Evolutionary conservation across 2,888 invertebrate genomes (phyloP), one percentile per base, ranked within the genome.

Genomic region (Callimorpha dominula): DNA sequence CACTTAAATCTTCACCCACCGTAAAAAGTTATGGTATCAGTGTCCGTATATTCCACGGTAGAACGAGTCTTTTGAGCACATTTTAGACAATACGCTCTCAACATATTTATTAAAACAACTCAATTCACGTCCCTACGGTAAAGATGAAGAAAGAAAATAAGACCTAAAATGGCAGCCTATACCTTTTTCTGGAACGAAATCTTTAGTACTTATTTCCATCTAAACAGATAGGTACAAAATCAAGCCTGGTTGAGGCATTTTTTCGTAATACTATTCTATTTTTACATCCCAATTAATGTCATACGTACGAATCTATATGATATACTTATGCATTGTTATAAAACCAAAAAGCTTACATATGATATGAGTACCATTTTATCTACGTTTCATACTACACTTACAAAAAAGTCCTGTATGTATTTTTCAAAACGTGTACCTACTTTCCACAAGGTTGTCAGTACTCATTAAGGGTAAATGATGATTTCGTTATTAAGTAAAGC

Each of bases 231-330:
- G 17, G 62, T 52, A 63, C 17, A 43, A 14, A 81, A 83, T 75
- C 57, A 65, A 71, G 74, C 84, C 68, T 64, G 6, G 40, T 69
- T 70, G 77, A 74, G 9, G 17, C 20, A 50, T 75, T 72, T 70
- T 54, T 62, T 3, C 64, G 7, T 63, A 71, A 73, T 72, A 67
- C 31, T 54, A 75, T 75, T 78, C 71, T 73, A 81, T 75, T 75
- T 67, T 65, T 68, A 74, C 62, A 64, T 68, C n/a, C 49, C 15
- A 52, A 71, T 70, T 31, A 31, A 31, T 73, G 67, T 76, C 70
- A 43, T 52, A 65, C 60, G 64, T 76, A 73, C 43, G 60, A 71
- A 50, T 20, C 14, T 52, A 74, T 72, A 70, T 78, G 46, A 42
- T 64, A 64, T 42, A 20, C 71, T 52, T 72, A 50, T 40, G 57